phyloP scores from a whole-genome alignment of 2,113 vertebrate species.

The Prietella phreatophila region DNA sequence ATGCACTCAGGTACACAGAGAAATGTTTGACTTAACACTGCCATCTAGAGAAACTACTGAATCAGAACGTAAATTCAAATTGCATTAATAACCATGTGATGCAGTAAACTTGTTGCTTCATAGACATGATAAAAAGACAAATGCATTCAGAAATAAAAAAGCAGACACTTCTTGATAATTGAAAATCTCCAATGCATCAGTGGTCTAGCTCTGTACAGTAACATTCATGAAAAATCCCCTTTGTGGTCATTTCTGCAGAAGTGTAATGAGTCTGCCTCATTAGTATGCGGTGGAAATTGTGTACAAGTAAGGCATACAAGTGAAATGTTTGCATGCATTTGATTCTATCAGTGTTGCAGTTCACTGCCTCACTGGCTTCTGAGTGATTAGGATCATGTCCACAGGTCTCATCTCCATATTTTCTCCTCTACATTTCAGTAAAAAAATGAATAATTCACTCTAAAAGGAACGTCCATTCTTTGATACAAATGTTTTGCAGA shows the following conservation, averaged over 20 bases:
- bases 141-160: slow-evolving; percentile 15
- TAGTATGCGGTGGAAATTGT: background rate
- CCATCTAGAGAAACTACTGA: slow-evolving; percentile 73
- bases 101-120: background rate
- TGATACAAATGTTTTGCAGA: background rate
- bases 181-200: background rate
- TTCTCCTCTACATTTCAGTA: background rate
- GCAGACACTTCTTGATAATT: background rate
- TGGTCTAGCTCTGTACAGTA: background rate
- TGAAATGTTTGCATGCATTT: background rate
- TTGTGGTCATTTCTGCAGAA: slow-evolving; percentile 10
- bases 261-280: background rate
- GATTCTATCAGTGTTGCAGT: slow-evolving; percentile 1
- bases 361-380: background rate
- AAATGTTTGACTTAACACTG: slow-evolving; percentile 73
- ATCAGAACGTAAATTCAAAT: slow-evolving; percentile 34
- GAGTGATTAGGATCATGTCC: background rate
- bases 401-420: slow-evolving; percentile 4
- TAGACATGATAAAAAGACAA: slow-evolving; percentile 29
- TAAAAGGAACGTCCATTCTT: background rate
- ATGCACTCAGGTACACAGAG: slow-evolving; percentile 28
- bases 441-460: background rate
- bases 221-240: background rate
- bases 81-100: slow-evolving; percentile 21
- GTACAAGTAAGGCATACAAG: background rate